Evolutionary conservation across 1,140 invertebrate genomes (phyloP).

Genomic region (Panagrolaimus sp.): DNA sequence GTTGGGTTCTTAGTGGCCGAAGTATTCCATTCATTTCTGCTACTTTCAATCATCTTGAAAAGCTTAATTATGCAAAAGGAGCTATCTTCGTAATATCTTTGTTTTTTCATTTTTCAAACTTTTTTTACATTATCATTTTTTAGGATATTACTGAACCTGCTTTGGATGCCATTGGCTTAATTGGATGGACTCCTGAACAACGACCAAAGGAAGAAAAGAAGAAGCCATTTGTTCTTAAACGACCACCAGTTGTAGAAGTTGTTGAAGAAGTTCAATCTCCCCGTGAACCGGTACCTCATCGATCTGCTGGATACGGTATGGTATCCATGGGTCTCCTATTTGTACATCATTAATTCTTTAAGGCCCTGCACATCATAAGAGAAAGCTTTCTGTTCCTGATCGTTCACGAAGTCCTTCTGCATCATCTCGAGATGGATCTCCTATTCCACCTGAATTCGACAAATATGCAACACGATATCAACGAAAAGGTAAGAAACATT

Average conservation of each 20-base stretch:
- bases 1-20: slow-evolving; percentile 13
- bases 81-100: slow-evolving; percentile 11
- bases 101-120: background rate
- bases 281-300: slow-evolving; percentile 16
- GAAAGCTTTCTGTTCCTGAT: slow-evolving; percentile 7
- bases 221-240: slow-evolving; percentile 2
- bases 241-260: slow-evolving; percentile 1
- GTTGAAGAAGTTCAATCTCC: slow-evolving; percentile 12
- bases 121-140: background rate
- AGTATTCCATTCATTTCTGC: slow-evolving; percentile 14
- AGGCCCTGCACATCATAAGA: slow-evolving; percentile 20
- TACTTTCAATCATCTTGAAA: slow-evolving; percentile 22
- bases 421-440: background rate
- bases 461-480: slow-evolving; percentile 2
- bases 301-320: slow-evolving; percentile 19
- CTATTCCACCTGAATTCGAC: background rate
- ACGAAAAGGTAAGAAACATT: slow-evolving; percentile 8
- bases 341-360: background rate
- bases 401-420: background rate
- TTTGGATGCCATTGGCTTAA: slow-evolving; percentile 9
- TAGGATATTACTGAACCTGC: slow-evolving; percentile 7
- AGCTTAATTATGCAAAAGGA: slow-evolving; percentile 19
- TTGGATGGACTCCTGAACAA: slow-evolving; percentile 6
- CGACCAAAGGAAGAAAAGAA: slow-evolving; percentile 13
- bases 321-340: background rate